A percentile compares a stretch with the other conserved stretches of the same genome.
These are phyloP conservation scores for Pteria penguin DNA, from an alignment of 2,888 invertebrate species.

Conservation along the genomic window DNA sequence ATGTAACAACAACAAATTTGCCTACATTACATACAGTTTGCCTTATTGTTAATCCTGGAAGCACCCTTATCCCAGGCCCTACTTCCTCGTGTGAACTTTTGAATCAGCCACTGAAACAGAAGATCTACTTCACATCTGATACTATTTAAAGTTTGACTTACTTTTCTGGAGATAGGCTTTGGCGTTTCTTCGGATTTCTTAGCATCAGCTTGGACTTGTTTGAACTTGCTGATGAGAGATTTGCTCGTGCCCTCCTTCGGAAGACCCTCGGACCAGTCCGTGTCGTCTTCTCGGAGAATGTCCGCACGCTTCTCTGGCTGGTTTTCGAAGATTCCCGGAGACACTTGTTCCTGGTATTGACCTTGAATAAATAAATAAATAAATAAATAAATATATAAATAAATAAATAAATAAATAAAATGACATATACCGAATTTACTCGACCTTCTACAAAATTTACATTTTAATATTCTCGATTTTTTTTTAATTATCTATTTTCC, in stretches of 20 bases:
- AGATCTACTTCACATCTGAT: neutral
- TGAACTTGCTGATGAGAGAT: conserved; percentile 90
- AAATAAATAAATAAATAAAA: no score
- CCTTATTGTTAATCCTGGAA: no score
- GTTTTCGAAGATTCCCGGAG: conserved; percentile 68
- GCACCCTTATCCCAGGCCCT: no score
- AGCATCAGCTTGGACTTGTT: conserved; percentile 85
- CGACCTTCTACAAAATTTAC: no score
- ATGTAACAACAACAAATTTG: no score
- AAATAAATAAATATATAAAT: no score
- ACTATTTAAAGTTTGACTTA: no score
- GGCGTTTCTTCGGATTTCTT: conserved; percentile 60
- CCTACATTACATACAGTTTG: neutral
- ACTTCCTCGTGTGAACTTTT: neutral
- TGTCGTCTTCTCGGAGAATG: conserved; percentile 81
- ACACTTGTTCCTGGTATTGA: conserved; percentile 68
- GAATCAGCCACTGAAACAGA: neutral
- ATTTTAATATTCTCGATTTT: no score
- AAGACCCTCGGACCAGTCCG: conserved; percentile 74
- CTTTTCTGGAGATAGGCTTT: conserved; percentile 65
- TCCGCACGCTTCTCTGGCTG: conserved; percentile 66
- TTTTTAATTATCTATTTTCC: no score
- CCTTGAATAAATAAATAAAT: no score
- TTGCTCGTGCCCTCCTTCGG: conserved; percentile 88
- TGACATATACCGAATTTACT: no score